Base-by-base conservation (phyloP, 2,888 invertebrate species). In the Melanostoma mellinum region DNA sequence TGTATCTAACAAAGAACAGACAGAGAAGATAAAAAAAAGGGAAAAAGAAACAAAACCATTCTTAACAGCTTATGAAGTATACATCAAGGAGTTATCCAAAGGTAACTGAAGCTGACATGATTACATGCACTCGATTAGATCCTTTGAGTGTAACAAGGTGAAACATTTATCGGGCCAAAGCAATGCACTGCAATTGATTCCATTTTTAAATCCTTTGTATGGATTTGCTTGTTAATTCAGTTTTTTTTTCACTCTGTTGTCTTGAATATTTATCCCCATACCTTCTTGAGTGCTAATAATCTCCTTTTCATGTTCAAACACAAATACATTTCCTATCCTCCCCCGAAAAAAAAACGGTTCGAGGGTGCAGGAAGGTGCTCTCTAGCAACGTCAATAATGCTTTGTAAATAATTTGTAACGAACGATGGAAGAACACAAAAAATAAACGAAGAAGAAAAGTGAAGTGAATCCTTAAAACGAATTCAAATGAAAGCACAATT, bases 401-500 rank as follows among this genome's bases (percentile, higher is more conserved):
- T 56, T 69, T 80, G 75, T 79, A 69, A 68, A 71, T 65, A 77
- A 77, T 63, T 78, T 78, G 58, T 60, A 65, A 9, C 2, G 32
- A 77, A 36, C 8, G 33, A 10, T 30, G 48, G 10, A 46, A 36
- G 20, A 46, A 69, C 56, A 38, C 30, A 56, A 73, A 73, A 48
- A 63, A 44, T 2, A 53, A 53, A 3, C 0, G 30, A 72, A 50
- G 33, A 6, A 42, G 35, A 65, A 38, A 50, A 38, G 30, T 35
- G 20, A 53, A 56, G 61, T 46, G 48, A 72, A 72, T 60, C 60
- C 58, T 75, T 69, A 65, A 80, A 80, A 74, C 74, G 48, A 75
- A 75, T 80, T 75, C 67, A 75, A 80, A 80, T 80, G 80, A 65
- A 75, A 80, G 76, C 80, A 80, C 75, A 80, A 67, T 81, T 72